Base-by-base conservation (phyloP, 2,888 invertebrate genomes). In the Villa cingulata region DNA sequence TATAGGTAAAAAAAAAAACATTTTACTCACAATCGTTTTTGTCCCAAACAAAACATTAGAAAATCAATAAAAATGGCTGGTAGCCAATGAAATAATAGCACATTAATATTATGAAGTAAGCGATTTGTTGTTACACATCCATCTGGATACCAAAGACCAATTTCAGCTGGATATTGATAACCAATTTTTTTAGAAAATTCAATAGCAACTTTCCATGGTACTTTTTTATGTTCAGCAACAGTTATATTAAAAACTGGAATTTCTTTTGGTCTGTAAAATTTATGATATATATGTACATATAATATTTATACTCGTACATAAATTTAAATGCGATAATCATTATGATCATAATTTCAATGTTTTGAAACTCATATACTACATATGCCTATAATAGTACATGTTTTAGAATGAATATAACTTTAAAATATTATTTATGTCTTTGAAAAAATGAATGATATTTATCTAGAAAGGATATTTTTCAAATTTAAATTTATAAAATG, bases 171-270 rank as follows among this genome's bases (percentile, higher is more conserved):
- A 67, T 83, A 82, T 55, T 82, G 76, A 56, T 81, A 75, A 20
- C 80, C 78, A 1, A 83, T 72, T 16, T 75, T 73, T 59, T 81
- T 80, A 37, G 88, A 85, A 51, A 77, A 76, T 56, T 81, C 77
- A 58, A 94, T 73, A 19, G 96, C 78, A 54, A 87, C 80, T 41
- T 83, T 83, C 91, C 95, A 96, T 0, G 86, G 86, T 34, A 90
- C 77, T 46, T 83, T 83, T 56, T 86, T 78, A 40, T 84, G 76
- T 43, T 83, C 81, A 27, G 90, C 87, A 46, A 91, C 86, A 1
- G 92, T 90, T 54, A 92, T 72, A 64, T 97, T 96, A 70, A 84
- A 92, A 3, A 96, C 89, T 0, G 89, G 86, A 39, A 88, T 76
- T 52, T 77, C 77, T 43, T 73, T 66, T 5, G 75, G 68, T 57